Evolutionary conservation across 2,113 vertebrate species (phyloP), one percentile per base, ranked within the genome.

Genomic region (Anguilla rostrata): DNA sequence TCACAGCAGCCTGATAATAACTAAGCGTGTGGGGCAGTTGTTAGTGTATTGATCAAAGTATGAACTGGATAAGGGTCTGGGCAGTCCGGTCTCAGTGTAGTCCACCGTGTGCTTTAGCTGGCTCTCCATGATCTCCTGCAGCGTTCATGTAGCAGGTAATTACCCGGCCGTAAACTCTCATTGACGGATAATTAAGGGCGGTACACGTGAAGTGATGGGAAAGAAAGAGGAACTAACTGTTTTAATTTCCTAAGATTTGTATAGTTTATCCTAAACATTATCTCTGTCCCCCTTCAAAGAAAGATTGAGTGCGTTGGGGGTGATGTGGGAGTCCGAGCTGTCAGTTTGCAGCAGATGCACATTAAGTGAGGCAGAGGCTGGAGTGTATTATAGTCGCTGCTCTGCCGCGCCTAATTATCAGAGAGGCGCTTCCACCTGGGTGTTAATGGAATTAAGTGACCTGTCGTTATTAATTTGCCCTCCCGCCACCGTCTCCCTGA

Each of bases 381-480:
- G n/a, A 11, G 53, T 57, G 82, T 83, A 57, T 83, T 83, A 29
- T 20, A 83, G 82, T 83, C 15, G 5, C 49, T 49, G 40, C 39
- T 15, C 14, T 84, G 43, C 83, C 63, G 41, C 63, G 26, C n/a
- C 34, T 84, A 66, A 84, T 84, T 41, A 84, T 78, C 60, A 84
- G 9, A 46, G 26, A 43, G 57, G 34, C 60, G 18, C 63, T 71
- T 75, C 15, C 57, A 84, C 39, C 40, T 78, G 57, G 63, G 63
- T 78, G 66, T 84, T 75, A 84, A 84, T 78, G 39, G 66, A 84
- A 84, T 84, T 39, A 78, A 71, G 84, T 84, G 66, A 84, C 66
- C 60, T 75, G 83, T 66, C 83, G 43, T 66, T 84, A 84, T 84
- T 84, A 66, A 60, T 66, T 60, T 84, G 56, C 60, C 83, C 56